Evolutionary conservation across 2,113 vertebrate genomes (phyloP).

Genomic region (Gobio gobio): DNA sequence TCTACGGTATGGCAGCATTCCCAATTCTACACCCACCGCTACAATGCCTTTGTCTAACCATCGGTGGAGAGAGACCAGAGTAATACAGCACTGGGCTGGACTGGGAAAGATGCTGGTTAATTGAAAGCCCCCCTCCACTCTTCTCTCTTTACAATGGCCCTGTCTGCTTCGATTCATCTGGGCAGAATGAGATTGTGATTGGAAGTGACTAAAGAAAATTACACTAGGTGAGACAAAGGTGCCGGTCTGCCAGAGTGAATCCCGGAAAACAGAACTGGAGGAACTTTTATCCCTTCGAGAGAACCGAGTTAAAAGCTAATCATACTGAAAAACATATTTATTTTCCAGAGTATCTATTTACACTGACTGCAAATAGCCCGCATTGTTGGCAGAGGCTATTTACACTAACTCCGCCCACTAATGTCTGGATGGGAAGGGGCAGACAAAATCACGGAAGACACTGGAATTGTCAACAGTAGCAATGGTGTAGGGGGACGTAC

Average conservation of each 20-base stretch:
- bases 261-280: not conserved
- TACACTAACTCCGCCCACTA: too few relatives aligned
- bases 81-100: not conserved
- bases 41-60: not conserved
- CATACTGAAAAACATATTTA: constrained; percentile 2
- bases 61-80: not conserved
- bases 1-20: constrained; percentile 38
- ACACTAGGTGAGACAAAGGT: constrained; percentile 24
- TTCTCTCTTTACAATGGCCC: constrained; percentile 5
- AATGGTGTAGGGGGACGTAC: too few relatives aligned
- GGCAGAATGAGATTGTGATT: constrained; percentile 28
- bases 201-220: constrained; percentile 26
- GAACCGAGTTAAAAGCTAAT: not conserved
- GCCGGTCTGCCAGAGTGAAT: not conserved
- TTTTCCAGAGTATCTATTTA: not conserved
- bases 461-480: too few relatives aligned
- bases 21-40: not conserved
- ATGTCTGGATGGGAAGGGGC: too few relatives aligned
- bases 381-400: too few relatives aligned
- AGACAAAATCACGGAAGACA: too few relatives aligned
- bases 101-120: constrained; percentile 15
- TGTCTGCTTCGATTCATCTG: constrained; percentile 21
- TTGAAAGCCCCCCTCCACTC: constrained; percentile 14
- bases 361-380: too few relatives aligned
- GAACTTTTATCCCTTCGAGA: not conserved